A percentile compares a stretch with the other conserved stretches of the same genome.
These are phyloP conservation scores for Coremacera marginata DNA, from an alignment of 2,888 invertebrate genomes.

Conservation along the genomic window DNA sequence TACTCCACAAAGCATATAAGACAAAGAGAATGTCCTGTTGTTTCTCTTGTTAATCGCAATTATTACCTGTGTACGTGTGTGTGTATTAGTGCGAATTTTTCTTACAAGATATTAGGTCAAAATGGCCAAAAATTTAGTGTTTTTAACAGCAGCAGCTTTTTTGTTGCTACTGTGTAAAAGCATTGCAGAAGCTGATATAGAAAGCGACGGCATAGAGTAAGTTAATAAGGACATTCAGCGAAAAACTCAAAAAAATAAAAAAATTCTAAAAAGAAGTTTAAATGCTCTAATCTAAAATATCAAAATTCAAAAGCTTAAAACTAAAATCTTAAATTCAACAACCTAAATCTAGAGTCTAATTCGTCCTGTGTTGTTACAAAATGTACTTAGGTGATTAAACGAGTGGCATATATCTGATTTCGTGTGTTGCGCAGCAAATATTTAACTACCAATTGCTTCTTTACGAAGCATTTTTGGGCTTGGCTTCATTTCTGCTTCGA, in stretches of 20 bases:
- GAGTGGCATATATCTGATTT: too few relatives aligned
- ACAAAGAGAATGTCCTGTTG: not conserved
- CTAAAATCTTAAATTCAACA: too few relatives aligned
- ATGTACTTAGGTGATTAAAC: too few relatives aligned
- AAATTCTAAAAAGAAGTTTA: not conserved
- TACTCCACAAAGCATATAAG: not conserved
- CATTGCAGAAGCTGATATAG: not conserved
- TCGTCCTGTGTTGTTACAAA: too few relatives aligned
- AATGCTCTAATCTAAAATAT: too few relatives aligned
- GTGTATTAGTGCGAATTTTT: not conserved
- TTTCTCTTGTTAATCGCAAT: not conserved
- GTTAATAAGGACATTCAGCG: not conserved
- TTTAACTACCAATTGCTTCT: too few relatives aligned
- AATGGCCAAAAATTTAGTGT: conserved; percentile 2
- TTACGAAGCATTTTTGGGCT: too few relatives aligned
- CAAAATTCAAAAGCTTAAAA: too few relatives aligned
- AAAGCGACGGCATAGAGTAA: conserved; percentile 4
- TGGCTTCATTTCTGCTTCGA: too few relatives aligned
- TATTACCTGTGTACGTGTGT: not conserved
- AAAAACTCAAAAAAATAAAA: not conserved
- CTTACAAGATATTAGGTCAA: not conserved
- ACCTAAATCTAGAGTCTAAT: too few relatives aligned
- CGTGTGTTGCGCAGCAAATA: too few relatives aligned
- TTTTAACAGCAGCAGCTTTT: not conserved
- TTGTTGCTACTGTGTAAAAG: not conserved